phyloP scores from a whole-genome alignment of 2,113 vertebrate species.

The Alaudala cheleensis region DNA sequence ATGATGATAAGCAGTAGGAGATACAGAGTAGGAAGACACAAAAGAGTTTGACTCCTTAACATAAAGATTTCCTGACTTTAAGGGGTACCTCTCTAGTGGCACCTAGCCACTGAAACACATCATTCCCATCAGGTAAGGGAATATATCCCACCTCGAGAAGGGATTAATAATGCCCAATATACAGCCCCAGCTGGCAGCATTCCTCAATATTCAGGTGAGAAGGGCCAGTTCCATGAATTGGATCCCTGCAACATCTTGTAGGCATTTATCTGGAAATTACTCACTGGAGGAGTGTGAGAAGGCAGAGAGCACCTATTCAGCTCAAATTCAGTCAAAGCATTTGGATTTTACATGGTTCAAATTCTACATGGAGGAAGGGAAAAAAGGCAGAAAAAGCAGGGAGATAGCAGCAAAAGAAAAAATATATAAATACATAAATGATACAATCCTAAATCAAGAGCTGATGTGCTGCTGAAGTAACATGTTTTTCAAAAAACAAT shows the following conservation, averaged over 20 bases:
- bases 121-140: background rate
- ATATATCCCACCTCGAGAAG: background rate
- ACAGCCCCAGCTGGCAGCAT: background rate
- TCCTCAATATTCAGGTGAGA: background rate
- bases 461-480: background rate
- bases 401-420: background rate
- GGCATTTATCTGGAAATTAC: background rate
- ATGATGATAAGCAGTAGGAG: background rate
- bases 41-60: background rate
- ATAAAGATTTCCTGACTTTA: background rate
- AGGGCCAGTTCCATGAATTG: background rate
- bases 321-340: background rate
- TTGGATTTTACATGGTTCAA: background rate
- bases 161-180: background rate
- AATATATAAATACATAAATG: background rate
- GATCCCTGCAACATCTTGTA: background rate
- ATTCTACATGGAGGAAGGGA: background rate
- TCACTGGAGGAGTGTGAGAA: background rate
- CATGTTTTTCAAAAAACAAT: background rate
- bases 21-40: background rate
- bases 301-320: background rate
- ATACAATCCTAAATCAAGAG: background rate
- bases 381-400: background rate
- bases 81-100: background rate
- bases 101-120: background rate